Evolutionary conservation across 2,113 vertebrate species (phyloP), one percentile per base, ranked within the genome.

Genomic region (Poeciliopsis retropinna): DNA sequence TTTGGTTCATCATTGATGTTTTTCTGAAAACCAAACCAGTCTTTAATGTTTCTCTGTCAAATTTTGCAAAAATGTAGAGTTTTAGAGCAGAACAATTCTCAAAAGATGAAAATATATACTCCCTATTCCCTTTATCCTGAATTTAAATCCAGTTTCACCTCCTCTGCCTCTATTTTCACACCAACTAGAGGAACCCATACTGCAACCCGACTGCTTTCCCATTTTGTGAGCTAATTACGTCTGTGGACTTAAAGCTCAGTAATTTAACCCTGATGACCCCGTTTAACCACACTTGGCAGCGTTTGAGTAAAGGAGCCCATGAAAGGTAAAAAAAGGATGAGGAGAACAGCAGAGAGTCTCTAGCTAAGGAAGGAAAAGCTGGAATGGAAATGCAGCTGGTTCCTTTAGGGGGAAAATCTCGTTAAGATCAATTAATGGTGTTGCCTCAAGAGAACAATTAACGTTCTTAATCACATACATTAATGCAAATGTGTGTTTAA

Each of bases 201-300:
- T 9, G 17, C 47, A 6, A 25, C 51, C 19, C 22, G 22, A 57
- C 51, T 57, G 25, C 51, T 57, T 57, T 57, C 51, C 51, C 51
- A 25, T 57, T 57, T 47, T 47, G 44, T 47, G 44, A 47, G 17
- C 44, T 19, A 19, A 47, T 17, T 19, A 47, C 44, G 17, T 47
- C 51, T 57, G 22, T 57, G 51, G 51, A n/a, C 51, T 57, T 57
- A 5, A 57, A n/a, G 2, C 13, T 70, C 54, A 34, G 37, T 25
- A 67, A 27, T 41, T 71, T 29, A 67, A 78, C 76, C 73, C 60
- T 0, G 39, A 54, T 41, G 67, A 68, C 62, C 51, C 19, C 4
- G 0, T 32, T 62, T 37, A 9, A n/a, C 86, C 84, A 66, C 84
- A 86, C 88, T 88, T 86, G 80, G 79, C 64, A 65, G 11, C 11